Evolutionary conservation across 2,797 vertebrate species (phyloP).

Genomic region (Malacoraja senta): DNA sequence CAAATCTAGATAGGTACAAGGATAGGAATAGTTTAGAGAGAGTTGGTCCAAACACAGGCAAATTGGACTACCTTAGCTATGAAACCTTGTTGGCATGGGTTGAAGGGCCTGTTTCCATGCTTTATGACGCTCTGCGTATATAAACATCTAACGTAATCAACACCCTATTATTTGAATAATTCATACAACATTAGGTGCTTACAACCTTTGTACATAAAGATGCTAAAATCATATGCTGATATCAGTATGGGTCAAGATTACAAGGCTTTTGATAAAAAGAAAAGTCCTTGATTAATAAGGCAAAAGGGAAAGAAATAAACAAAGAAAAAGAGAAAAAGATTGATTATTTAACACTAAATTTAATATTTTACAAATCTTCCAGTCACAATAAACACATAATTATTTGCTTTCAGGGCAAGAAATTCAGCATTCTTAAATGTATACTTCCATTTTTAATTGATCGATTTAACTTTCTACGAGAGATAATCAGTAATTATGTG

Average conservation of each 20-base stretch:
- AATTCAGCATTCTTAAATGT: not conserved
- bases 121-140: too few relatives aligned
- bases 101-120: too few relatives aligned
- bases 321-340: not conserved
- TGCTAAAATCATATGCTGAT: not conserved
- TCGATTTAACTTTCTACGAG: not conserved
- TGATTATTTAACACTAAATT: not conserved
- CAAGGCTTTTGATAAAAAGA: not conserved
- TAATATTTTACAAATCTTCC: not conserved
- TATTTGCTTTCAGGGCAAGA: not conserved
- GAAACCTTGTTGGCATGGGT: too few relatives aligned
- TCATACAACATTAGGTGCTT: not conserved
- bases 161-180: not conserved
- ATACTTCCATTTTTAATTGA: not conserved
- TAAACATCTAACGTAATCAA: not conserved
- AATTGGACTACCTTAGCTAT: too few relatives aligned
- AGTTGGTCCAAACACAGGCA: too few relatives aligned
- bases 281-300: too few relatives aligned
- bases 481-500: not conserved
- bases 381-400: not conserved
- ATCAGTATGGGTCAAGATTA: not conserved
- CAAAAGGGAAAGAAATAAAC: not conserved
- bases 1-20: too few relatives aligned
- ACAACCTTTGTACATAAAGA: not conserved
- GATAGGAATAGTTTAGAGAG: too few relatives aligned